These are phyloP conservation scores for Sphinx pinastri DNA, from an alignment of 2,888 invertebrate species.

Conservation along the genomic window DNA sequence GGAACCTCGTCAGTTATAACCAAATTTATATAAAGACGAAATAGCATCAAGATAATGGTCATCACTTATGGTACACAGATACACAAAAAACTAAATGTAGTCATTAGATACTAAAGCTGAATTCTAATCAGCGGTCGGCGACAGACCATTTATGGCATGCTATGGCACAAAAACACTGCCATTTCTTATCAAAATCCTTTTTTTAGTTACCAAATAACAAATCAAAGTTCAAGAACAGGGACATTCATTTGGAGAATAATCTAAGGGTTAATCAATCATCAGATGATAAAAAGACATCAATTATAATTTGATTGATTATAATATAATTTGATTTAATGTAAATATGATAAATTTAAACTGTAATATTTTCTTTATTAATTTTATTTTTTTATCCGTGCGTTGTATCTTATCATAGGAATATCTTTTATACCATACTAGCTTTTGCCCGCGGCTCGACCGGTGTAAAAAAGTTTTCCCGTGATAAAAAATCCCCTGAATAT, in stretches of 20 bases:
- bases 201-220: neutral
- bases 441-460: too few relatives aligned
- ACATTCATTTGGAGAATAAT: neutral
- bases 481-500: too few relatives aligned
- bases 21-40: too few relatives aligned
- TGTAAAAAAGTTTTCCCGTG: too few relatives aligned
- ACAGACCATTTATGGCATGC: conserved; percentile 37
- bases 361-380: too few relatives aligned
- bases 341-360: too few relatives aligned
- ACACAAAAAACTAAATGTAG: conserved; percentile 10
- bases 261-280: neutral
- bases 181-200: conserved; percentile 27
- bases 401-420: too few relatives aligned
- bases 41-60: too few relatives aligned
- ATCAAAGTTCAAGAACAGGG: neutral
- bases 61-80: neutral
- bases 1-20: too few relatives aligned
- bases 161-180: conserved; percentile 31
- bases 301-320: neutral
- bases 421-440: too few relatives aligned
- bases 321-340: neutral
- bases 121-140: conserved; percentile 36
- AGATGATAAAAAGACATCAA: too few relatives aligned
- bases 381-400: too few relatives aligned
- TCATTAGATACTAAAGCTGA: conserved; percentile 33